Evolutionary conservation across 2,888 invertebrate species (phyloP).

Genomic region (Encarsia formosa): DNA sequence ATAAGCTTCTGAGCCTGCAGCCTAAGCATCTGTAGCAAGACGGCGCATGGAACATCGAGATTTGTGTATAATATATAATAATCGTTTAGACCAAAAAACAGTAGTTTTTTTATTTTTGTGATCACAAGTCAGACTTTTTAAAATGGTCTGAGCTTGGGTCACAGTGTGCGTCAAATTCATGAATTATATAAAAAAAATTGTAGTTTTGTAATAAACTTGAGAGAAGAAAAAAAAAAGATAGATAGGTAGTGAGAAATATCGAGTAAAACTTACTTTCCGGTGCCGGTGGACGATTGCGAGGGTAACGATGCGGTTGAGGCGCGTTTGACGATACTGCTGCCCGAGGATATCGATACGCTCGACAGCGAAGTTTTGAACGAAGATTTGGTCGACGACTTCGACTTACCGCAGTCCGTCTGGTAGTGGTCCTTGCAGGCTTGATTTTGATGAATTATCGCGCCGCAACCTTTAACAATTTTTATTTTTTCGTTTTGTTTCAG

Average conservation of each 20-base stretch:
- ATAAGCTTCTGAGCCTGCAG: slow-evolving; percentile 40
- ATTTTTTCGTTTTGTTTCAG: no score
- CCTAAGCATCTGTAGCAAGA: slow-evolving; percentile 33
- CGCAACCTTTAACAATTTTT: slow-evolving; percentile 66
- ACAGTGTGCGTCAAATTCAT: slow-evolving; percentile 42
- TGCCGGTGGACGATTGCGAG: slow-evolving; percentile 39
- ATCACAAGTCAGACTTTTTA: neutral
- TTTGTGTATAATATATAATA: slow-evolving; percentile 1
- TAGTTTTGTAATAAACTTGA: slow-evolving; percentile 29
- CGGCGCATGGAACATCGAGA: slow-evolving; percentile 22
- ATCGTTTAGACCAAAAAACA: no score
- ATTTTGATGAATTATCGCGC: slow-evolving; percentile 80
- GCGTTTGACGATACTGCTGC: slow-evolving; percentile 41
- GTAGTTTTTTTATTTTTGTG: neutral
- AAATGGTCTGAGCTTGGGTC: no score
- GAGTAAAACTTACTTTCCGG: slow-evolving; percentile 43
- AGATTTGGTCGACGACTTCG: slow-evolving; percentile 51
- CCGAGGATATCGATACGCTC: slow-evolving; percentile 40
- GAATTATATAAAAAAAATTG: slow-evolving; percentile 40
- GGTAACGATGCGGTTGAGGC: slow-evolving; percentile 47
- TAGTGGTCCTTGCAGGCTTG: slow-evolving; percentile 76
- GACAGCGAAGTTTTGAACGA: slow-evolving; percentile 48
- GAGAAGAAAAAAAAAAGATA: slow-evolving; percentile 1
- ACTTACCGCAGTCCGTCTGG: slow-evolving; percentile 75
- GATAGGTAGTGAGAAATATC: neutral